Conservation (phyloP, 2,113 vertebrate genomes). For the zebrafish (Danio rerio) region GRCz12tu NC_133195.1:31715501-31716000, state of each 20-base stretch:
- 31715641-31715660: slow-evolving; percentile 12
- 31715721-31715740: neutral
- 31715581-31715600: neutral
- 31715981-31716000: no score
- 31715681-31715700: slow-evolving; percentile 2
- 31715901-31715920: no score
- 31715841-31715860: neutral
- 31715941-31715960: no score
- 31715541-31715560: no score
- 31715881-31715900: no score
- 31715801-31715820: slow-evolving; percentile 2
- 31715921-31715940: no score
- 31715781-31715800: slow-evolving; percentile 19
- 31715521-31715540: no score
- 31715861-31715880: no score
- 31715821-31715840: slow-evolving; percentile 7
- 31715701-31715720: slow-evolving; percentile 4
- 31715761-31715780: neutral
- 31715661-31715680: slow-evolving; percentile 4
- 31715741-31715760: neutral
- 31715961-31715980: no score
- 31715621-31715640: slow-evolving; percentile 8
- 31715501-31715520: no score
- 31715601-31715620: neutral
- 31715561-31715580: neutral